These are phyloP conservation scores for Hydraecia micacea DNA, from an alignment of 2,888 invertebrate genomes.

Conservation along the genomic window DNA sequence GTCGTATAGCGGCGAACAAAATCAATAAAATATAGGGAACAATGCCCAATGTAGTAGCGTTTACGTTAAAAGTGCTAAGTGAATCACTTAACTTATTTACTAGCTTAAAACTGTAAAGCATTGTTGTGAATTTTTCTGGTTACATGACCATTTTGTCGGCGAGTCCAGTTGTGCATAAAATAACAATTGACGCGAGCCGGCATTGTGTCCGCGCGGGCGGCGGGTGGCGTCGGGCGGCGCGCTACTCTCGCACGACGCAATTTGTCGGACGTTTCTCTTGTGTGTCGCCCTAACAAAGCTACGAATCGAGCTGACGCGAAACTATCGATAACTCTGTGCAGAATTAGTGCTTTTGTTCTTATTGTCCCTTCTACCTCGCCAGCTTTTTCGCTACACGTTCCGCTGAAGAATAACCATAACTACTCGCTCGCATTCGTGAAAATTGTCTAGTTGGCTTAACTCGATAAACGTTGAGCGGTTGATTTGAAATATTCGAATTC, in stretches of 20 bases:
- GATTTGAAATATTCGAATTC: constrained; percentile 71
- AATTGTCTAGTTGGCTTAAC: constrained; percentile 77
- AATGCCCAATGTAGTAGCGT: constrained; percentile 32
- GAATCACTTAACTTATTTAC: constrained; percentile 59
- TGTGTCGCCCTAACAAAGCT: constrained; percentile 83
- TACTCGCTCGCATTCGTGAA: constrained; percentile 71
- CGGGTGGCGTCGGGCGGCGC: constrained; percentile 58
- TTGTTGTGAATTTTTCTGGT: constrained; percentile 68
- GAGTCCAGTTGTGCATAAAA: constrained; percentile 81
- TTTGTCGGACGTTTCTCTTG: constrained; percentile 86
- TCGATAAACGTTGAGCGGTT: constrained; percentile 73
- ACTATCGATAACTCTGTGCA: constrained; percentile 82
- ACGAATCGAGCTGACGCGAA: constrained; percentile 82
- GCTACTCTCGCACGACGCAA: constrained; percentile 80
- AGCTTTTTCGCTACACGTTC: constrained; percentile 69
- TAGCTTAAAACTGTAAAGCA: constrained; percentile 65
- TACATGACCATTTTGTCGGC: constrained; percentile 67
- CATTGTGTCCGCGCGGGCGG: constrained; percentile 72
- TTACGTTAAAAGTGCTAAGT: constrained; percentile 37
- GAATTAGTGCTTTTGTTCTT: constrained; percentile 85
- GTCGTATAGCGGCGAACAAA: constrained; percentile 23
- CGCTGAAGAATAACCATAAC: constrained; percentile 74
- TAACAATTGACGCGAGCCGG: constrained; percentile 80
- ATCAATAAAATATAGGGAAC: constrained; percentile 47
- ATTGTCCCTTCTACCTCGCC: constrained; percentile 66